Percentiles rank a stretch among this genome's conserved stretches.
phyloP scores from a whole-genome alignment of 1,140 invertebrate genomes.

The Andricus grossulariae region DNA sequence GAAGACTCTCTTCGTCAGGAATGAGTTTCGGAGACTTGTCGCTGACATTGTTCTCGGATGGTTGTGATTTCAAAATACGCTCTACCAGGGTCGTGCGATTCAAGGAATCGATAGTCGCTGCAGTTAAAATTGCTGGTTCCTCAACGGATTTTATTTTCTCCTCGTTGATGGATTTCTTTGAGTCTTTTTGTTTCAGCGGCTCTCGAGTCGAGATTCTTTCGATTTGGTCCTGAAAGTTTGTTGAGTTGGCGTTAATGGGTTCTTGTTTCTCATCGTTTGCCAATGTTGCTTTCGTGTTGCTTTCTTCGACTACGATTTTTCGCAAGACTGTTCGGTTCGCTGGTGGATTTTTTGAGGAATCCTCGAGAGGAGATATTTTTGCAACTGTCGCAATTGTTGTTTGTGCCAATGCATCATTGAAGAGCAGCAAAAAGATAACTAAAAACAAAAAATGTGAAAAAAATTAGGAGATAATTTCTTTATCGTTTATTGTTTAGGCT shows the following conservation, averaged over 20 bases:
- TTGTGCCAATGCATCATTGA: slow-evolving; percentile 42
- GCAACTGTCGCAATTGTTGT: slow-evolving; percentile 34
- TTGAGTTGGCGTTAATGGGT: slow-evolving; percentile 41
- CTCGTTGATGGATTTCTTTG: not conserved
- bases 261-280: slow-evolving; percentile 38
- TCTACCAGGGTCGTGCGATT: slow-evolving; percentile 41
- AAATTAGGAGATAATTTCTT: slow-evolving; percentile 38
- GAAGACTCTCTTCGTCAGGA: slow-evolving; percentile 10
- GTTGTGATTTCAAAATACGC: slow-evolving; percentile 36
- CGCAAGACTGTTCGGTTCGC: slow-evolving; percentile 45
- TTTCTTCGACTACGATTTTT: slow-evolving; percentile 41
- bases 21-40: slow-evolving; percentile 23
- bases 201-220: slow-evolving; percentile 34
- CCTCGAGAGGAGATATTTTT: slow-evolving; percentile 2
- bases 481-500: not conserved
- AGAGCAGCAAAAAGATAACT: slow-evolving; percentile 59
- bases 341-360: slow-evolving; percentile 37
- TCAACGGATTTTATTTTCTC: slow-evolving; percentile 17
- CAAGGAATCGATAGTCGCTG: not conserved
- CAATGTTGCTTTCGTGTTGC: slow-evolving; percentile 31
- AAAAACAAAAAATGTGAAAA: slow-evolving; percentile 39
- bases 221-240: slow-evolving; percentile 36
- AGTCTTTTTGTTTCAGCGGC: not conserved
- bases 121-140: not conserved
- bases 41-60: slow-evolving; percentile 13